Evolutionary conservation across 1,140 invertebrate genomes (phyloP), one percentile per base, ranked within the genome.

Genomic region (Ephestia elutella): DNA sequence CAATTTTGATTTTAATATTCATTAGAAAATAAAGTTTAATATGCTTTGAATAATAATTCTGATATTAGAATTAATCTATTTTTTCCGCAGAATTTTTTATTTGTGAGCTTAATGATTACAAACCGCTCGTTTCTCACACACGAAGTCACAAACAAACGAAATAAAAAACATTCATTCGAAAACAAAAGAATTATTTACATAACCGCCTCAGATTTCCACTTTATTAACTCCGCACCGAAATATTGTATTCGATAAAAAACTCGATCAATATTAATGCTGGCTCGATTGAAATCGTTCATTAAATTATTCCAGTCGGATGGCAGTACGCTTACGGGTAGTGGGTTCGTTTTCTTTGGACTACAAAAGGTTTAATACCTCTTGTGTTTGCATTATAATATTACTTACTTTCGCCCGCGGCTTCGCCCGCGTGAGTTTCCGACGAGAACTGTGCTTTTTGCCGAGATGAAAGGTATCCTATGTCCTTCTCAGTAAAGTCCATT

Each of bases 271-370:
- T 44, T 44, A 44, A 44, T 44, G 38, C 13, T 10, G 38, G 15
- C 13, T 55, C 54, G 54, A 56, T 56, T 44, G 32, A 44, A 56
- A 56, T 56, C 54, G 35, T 21, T 56, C 54, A 21, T 56, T 56
- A 56, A 56, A 56, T 56, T 44, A 35, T 56, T 56, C 54, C 54
- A 49, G 30, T 20, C 15, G 54, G 35, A 7, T 38, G 54, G 17
- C 19, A 38, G 15, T 56, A 20, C 18, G 50, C 13, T 53, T 20
- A 20, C 38, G 38, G 38, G 38, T 38, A 38, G 32, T 13, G 13
- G 11, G 32, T 38, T 38, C 32, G 32, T n/a, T 44, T 44, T 8
- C 7, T 15, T 44, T 1, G 38, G 15, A 44, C n/a, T 17, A 17
- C n/a, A 44, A 44, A 44, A 13, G 38, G 38, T 44, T 44, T 9